Evolutionary conservation across 2,113 vertebrate genomes (phyloP), one percentile per base, ranked within the genome.

Genomic region (Albula goreensis): DNA sequence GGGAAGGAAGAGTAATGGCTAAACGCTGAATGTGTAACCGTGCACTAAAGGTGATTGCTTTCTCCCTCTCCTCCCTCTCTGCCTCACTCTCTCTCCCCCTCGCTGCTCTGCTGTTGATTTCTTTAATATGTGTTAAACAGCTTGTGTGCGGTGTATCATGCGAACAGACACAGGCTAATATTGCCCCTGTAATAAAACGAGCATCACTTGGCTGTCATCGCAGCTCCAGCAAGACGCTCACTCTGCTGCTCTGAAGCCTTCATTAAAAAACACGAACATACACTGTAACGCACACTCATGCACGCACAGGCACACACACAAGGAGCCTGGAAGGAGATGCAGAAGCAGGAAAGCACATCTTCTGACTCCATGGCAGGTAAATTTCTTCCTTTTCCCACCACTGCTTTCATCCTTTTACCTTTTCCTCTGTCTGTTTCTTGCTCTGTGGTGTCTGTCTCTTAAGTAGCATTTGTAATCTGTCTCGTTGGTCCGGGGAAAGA

Each of bases 51-150:
- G 83, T 66, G 83, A 83, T 84, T 92, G 86, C 88, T 90, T 88
- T 93, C 88, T 87, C 89, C 87, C 84, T 92, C 78, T 89, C 93
- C 79, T 13, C 15, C n/a, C 77, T 7, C 9, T 2, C 80, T 80
- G 86, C 83, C 66, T 50, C 51, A 86, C 53, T 49, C n/a, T 83
- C 83, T 50, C 78, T 53, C 19, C 48, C 57, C 60, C 5, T 81
- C 48, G 22, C 80, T 50, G 81, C 51, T 66, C 52, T 83, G 51
- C 57, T 83, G 50, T 81, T 79, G 81, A 53, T 85, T 78, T 25
- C 4, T 66, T 85, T 78, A 53, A 77, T 82, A 53, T 81, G 57
- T 74, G 51, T 78, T 51, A 77, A 50, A 51, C 85, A 82, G 85
- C 50, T 57, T 60, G 70, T 50, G 13, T 78, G 70, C 25, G 50